Evolutionary conservation across 2,888 invertebrate genomes (phyloP), one percentile per base, ranked within the genome.

Genomic region (Pterostichus niger): DNA sequence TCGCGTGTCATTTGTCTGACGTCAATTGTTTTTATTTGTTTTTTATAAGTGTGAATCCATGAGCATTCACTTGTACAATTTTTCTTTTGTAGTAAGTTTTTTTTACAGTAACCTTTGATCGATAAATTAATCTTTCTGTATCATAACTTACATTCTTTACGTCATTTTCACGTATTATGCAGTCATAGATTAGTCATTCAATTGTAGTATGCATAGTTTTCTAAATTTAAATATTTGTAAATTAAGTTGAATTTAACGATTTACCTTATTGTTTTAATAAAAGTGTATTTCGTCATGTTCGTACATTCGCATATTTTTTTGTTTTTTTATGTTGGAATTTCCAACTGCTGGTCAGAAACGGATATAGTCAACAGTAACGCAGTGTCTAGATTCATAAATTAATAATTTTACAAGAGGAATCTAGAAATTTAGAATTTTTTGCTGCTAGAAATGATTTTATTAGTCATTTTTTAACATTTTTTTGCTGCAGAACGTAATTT

Each of bases 141-240:
- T 15, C 54, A 33, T 61, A 61, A 40, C 3, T 40, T 3, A 6
- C 6, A 40, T 5, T 40, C 2, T 40, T 61, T 17, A 13, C 64
- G 64, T 64, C 64, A 64, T 64, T 64, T 71, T 71, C 40, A 40
- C 40, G 1, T 64, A 6, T 44, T 71, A 44, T 71, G 68, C 40
- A 35, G 40, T 64, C 10, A 64, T 35, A 13, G n/a, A 33, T 59
- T 31, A 64, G 35, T 64, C 35, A 35, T 64, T 64, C 59, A 24
- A 3, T 44, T 71, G 0, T 71, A 71, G 44, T 46, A 17, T 64
- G 35, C 33, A 35, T 71, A 71, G 46, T 71, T 44, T 71, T 73
- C 49, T 73, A 73, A 75, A 75, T 75, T 75, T 75, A 75, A 75
- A 75, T 75, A 75, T 71, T 71, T 71, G 68, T 71, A 71, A 71